phyloP scores from a whole-genome alignment of 2,888 invertebrate genomes.

The Chydorus sphaericus region DNA sequence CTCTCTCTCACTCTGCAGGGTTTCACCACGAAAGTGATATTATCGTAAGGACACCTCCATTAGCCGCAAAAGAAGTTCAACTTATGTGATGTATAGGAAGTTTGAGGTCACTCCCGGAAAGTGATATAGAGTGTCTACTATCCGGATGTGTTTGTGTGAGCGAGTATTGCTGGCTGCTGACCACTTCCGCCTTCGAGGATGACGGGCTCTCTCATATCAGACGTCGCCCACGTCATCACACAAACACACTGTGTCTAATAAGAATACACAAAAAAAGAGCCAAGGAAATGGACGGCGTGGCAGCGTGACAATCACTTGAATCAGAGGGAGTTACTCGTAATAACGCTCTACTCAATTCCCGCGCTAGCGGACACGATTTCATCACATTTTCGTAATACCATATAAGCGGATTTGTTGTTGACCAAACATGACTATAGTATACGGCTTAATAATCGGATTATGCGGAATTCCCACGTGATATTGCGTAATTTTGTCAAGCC shows the following conservation, averaged over 20 bases:
- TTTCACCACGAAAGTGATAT: background rate
- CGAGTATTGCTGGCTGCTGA: constrained; percentile 2
- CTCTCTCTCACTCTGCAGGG: background rate
- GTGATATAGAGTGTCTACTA: background rate
- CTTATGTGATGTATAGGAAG: background rate
- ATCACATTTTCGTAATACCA: too few species aligned
- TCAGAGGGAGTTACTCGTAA: too few species aligned
- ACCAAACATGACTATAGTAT: too few species aligned
- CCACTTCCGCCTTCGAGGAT: constrained; percentile 6
- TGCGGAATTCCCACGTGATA: too few species aligned
- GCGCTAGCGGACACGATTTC: too few species aligned
- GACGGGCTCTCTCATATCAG: too few species aligned
- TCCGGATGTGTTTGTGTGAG: background rate
- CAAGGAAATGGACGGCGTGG: constrained; percentile 7
- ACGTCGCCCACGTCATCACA: too few species aligned
- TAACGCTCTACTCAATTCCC: background rate
- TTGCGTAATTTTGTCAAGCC: too few species aligned
- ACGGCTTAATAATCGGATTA: too few species aligned
- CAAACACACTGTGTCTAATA: too few species aligned
- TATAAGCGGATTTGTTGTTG: too few species aligned
- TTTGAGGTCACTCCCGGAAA: constrained; percentile 7
- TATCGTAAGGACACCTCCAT: background rate
- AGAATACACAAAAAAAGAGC: too few species aligned
- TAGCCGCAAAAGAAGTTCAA: background rate
- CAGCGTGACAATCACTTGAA: constrained; percentile 6